phyloP scores from a whole-genome alignment of 2,797 vertebrate species.

The Trematomus bernacchii region DNA sequence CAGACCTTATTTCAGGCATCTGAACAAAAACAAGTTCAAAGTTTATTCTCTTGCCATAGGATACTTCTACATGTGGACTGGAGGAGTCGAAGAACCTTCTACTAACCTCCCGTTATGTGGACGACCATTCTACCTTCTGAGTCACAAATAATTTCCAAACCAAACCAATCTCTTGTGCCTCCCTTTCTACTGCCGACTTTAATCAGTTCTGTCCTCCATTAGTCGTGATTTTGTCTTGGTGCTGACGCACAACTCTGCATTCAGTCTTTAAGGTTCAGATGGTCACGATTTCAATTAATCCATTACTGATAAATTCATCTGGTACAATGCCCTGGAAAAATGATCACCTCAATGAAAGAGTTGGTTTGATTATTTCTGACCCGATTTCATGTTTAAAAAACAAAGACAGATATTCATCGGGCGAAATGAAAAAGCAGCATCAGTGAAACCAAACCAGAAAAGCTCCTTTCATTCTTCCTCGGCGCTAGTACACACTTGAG shows the following conservation, averaged over 20 bases:
- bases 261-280: slow-evolving; percentile 26
- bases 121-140: too few species aligned
- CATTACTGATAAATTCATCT: slow-evolving; percentile 48
- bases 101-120: too few species aligned
- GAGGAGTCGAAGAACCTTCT: too few species aligned
- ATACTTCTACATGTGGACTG: too few species aligned
- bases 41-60: too few species aligned
- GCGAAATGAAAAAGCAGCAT: slow-evolving; percentile 40
- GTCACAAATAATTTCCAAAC: not conserved
- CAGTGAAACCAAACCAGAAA: slow-evolving; percentile 41
- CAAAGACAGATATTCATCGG: slow-evolving; percentile 61
- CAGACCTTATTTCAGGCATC: too few species aligned
- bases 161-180: not conserved
- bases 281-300: slow-evolving; percentile 48
- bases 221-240: slow-evolving; percentile 9
- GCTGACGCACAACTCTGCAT: slow-evolving; percentile 18
- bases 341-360: slow-evolving; percentile 35
- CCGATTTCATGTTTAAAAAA: slow-evolving; percentile 50
- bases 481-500: slow-evolving; percentile 52
- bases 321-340: not conserved
- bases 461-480: slow-evolving; percentile 50
- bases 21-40: too few species aligned
- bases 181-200: slow-evolving; percentile 20
- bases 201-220: not conserved
- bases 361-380: slow-evolving; percentile 56